Evolutionary conservation across 2,888 invertebrate species (phyloP).

Genomic region (Pardosa pseudoannulata): DNA sequence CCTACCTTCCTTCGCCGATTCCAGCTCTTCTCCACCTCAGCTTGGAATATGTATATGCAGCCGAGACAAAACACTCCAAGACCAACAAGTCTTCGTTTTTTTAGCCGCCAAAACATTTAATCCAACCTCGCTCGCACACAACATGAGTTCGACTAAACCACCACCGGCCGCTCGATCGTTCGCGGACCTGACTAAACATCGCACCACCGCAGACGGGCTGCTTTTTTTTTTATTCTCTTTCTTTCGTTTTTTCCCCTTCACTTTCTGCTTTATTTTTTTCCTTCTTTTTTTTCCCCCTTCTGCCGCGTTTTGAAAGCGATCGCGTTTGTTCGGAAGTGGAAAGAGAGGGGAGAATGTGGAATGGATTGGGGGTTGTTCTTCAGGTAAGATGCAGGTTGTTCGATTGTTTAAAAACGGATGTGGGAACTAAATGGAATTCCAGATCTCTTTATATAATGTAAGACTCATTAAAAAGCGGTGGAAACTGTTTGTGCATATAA

Average conservation of each 20-base stretch:
- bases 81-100: slow-evolving; percentile 27
- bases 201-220: slow-evolving; percentile 1
- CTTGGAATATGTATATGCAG: background rate
- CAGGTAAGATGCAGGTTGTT: no score
- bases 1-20: background rate
- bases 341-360: no score
- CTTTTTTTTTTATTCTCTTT: background rate
- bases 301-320: background rate
- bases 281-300: background rate
- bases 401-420: no score
- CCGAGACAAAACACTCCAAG: background rate
- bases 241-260: background rate
- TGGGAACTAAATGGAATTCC: no score
- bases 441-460: no score
- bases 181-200: background rate
- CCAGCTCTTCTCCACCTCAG: slow-evolving; percentile 4
- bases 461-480: no score
- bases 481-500: no score
- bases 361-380: no score
- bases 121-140: background rate
- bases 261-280: background rate
- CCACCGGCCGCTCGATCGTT: background rate
- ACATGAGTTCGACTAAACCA: background rate
- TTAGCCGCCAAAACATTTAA: slow-evolving; percentile 49
- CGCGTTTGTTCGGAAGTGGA: background rate